These are phyloP conservation scores for Acropora yongei DNA, from an alignment of 64 coral and sea anemone genomes.

Conservation along the genomic window DNA sequence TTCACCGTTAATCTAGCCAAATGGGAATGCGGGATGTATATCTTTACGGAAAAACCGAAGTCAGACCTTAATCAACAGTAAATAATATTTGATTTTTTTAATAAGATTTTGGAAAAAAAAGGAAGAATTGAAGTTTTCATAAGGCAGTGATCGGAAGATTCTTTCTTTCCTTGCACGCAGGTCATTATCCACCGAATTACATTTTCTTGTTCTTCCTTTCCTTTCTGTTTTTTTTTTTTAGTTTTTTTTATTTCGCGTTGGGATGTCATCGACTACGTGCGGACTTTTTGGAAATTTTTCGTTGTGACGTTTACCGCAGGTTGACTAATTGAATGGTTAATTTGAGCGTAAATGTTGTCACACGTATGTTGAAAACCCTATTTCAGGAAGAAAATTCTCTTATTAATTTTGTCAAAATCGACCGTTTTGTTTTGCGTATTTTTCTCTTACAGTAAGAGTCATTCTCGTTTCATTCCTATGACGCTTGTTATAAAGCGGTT, in stretches of 20 bases:
- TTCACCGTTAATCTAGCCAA: not conserved
- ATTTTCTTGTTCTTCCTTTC: not conserved
- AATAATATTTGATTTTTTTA: constrained; percentile 30
- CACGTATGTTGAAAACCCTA: no score
- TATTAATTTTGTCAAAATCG: not conserved
- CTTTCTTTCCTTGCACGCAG: constrained; percentile 9
- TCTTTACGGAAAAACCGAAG: constrained; percentile 34
- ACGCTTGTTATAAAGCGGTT: no score
- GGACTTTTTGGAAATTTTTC: no score
- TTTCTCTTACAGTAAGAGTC: no score
- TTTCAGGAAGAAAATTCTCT: no score
- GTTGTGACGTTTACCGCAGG: no score
- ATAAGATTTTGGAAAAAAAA: not conserved
- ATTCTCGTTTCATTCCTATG: no score
- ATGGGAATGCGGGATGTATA: not conserved
- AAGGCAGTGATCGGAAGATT: not conserved
- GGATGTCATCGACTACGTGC: no score
- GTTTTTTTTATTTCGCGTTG: no score
- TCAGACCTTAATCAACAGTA: constrained; percentile 41
- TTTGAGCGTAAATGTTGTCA: no score
- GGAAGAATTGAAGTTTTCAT: not conserved
- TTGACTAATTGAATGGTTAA: no score
- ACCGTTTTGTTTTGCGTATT: not conserved
- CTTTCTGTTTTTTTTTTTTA: not conserved
- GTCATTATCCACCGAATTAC: not conserved